A percentile compares a stretch with the other conserved stretches of the same genome.
These are phyloP conservation scores for Camponotus floridanus DNA, from an alignment of 1,140 invertebrate genomes.

Conservation along the genomic window DNA sequence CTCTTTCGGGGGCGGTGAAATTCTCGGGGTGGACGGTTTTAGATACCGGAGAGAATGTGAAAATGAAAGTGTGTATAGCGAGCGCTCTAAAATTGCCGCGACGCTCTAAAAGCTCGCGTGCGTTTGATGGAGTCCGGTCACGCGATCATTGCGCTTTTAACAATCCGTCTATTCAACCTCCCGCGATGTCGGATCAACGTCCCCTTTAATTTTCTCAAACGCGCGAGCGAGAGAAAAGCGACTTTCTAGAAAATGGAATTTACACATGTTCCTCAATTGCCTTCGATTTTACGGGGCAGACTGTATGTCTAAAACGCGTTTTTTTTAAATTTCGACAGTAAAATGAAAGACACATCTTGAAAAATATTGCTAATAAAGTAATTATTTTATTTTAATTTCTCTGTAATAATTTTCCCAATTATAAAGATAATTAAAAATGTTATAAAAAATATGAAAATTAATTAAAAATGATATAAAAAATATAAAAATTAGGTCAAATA, in stretches of 20 bases:
- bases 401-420: neutral
- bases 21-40: slow-evolving; percentile 55
- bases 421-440: no score
- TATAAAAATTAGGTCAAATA: neutral
- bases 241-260: neutral
- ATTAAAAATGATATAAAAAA: no score
- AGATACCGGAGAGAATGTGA: slow-evolving; percentile 47
- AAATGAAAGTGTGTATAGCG: slow-evolving; percentile 53
- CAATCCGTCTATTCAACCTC: slow-evolving; percentile 42
- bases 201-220: slow-evolving; percentile 31
- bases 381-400: neutral
- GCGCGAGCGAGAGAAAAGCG: slow-evolving; percentile 24
- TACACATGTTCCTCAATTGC: neutral
- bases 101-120: slow-evolving; percentile 50
- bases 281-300: neutral
- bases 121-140: slow-evolving; percentile 39
- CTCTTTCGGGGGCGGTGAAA: slow-evolving; percentile 34
- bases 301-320: neutral
- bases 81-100: slow-evolving; percentile 48
- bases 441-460: no score
- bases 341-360: neutral
- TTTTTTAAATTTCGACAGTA: neutral
- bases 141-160: slow-evolving; percentile 56
- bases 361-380: neutral
- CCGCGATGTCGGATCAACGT: slow-evolving; percentile 31